These are phyloP conservation scores for Hipposideros armiger DNA, from an alignment of 2,113 vertebrate genomes.

Conservation along the genomic window DNA sequence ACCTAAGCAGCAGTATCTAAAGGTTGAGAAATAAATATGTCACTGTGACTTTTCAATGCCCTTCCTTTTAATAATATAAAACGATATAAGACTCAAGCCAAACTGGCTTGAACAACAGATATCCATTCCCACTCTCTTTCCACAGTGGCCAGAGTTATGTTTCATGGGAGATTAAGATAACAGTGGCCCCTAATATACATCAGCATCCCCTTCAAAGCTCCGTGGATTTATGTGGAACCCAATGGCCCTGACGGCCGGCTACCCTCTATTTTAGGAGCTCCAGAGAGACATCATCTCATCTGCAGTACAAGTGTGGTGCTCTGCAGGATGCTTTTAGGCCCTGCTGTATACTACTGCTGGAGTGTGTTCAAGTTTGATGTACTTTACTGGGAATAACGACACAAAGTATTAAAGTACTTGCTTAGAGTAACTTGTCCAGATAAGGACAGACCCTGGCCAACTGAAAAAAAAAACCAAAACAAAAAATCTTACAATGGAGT, in stretches of 20 bases:
- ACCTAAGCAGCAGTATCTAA: not conserved
- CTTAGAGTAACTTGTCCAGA: not conserved
- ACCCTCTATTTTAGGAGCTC: not conserved
- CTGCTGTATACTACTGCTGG: not conserved
- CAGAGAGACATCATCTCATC: not conserved
- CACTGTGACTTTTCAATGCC: not conserved
- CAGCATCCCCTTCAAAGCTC: not conserved
- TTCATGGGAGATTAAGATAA: constrained; percentile 43
- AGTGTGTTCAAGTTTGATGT: not conserved
- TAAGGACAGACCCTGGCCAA: not conserved
- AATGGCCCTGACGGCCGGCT: not conserved
- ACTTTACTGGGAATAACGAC: not conserved
- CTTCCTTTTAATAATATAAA: constrained; percentile 18
- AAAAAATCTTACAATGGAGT: not conserved
- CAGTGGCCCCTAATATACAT: not conserved
- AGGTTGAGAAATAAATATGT: not conserved
- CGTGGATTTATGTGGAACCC: not conserved
- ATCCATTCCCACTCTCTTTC: not conserved
- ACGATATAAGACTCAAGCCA: not conserved
- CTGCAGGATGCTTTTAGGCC: not conserved
- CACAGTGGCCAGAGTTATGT: not conserved
- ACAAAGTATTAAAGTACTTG: not conserved
- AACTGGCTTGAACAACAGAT: not conserved
- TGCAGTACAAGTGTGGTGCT: not conserved
- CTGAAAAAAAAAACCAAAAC: not conserved